Evolutionary conservation across 2,797 vertebrate genomes (phyloP).

Genomic region (Novumbra hubbsi): DNA sequence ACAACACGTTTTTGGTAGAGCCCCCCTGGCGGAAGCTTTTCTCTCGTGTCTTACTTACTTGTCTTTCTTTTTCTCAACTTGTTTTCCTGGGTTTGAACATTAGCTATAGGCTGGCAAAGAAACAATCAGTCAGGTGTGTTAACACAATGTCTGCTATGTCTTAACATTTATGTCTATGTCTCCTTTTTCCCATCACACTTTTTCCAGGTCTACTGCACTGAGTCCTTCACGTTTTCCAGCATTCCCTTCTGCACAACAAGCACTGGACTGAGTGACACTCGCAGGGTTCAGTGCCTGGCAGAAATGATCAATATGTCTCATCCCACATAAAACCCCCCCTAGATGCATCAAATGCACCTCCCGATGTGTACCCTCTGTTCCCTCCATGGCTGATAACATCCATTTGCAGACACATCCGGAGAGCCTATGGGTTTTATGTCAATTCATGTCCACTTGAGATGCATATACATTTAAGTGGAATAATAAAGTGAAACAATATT

Average conservation of each 20-base stretch:
- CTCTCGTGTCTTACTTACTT: no score
- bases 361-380: constrained; percentile 35
- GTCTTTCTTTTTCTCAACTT: neutral
- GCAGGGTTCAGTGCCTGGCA: constrained; percentile 60
- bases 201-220: constrained; percentile 71
- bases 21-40: no score
- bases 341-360: constrained; percentile 48
- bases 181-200: constrained; percentile 10
- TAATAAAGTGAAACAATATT: constrained; percentile 65
- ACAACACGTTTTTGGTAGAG: no score
- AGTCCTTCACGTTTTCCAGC: constrained; percentile 74
- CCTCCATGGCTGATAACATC: constrained; percentile 43
- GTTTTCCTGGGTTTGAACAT: neutral
- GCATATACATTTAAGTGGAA: constrained; percentile 66
- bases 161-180: no score
- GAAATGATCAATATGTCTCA: constrained; percentile 39
- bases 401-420: constrained; percentile 58
- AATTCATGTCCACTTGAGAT: constrained; percentile 63
- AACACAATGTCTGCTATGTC: no score
- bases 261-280: constrained; percentile 63
- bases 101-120: no score
- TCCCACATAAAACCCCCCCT: constrained; percentile 4
- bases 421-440: constrained; percentile 62
- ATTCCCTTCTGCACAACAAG: constrained; percentile 74
- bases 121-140: no score